These are phyloP conservation scores for Sturmia bella DNA, from an alignment of 2,888 invertebrate species.

Conservation along the genomic window DNA sequence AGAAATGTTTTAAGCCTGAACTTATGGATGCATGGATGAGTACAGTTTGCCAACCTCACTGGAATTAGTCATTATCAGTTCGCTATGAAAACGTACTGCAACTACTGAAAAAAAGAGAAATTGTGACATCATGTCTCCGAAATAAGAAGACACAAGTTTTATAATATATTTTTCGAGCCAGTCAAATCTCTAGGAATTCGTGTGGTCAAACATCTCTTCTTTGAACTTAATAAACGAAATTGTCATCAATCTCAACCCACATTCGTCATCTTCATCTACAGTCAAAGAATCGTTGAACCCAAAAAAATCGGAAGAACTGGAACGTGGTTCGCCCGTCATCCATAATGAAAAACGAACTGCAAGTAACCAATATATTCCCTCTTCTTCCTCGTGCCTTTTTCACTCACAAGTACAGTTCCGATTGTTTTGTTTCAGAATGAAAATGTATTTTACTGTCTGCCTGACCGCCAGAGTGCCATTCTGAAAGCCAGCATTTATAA, in stretches of 20 bases:
- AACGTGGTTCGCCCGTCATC: conserved; percentile 49
- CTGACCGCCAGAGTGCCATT: conserved; percentile 41
- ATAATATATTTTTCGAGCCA: conserved; percentile 41
- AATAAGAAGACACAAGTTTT: conserved; percentile 49
- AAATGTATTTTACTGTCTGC: conserved; percentile 32
- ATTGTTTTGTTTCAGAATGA: conserved; percentile 17
- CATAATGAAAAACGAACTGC: conserved; percentile 31
- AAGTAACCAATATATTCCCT: conserved; percentile 48
- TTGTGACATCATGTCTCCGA: conserved; percentile 64
- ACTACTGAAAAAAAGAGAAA: conserved; percentile 69
- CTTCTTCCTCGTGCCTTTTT: conserved; percentile 19
- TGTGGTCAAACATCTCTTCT: conserved; percentile 43
- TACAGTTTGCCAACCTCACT: conserved; percentile 52
- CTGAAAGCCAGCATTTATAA: conserved; percentile 14
- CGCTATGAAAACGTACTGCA: conserved; percentile 64
- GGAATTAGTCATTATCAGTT: conserved; percentile 62
- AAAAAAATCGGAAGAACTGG: conserved; percentile 46
- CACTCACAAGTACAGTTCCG: conserved; percentile 22
- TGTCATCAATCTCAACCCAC: conserved; percentile 34
- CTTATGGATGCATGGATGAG: conserved; percentile 61
- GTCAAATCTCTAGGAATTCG: conserved; percentile 35
- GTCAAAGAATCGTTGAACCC: conserved; percentile 43
- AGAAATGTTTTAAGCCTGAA: conserved; percentile 57
- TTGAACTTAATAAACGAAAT: conserved; percentile 17
- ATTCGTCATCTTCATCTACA: conserved; percentile 53